These are phyloP conservation scores for Podiceps cristatus DNA, from an alignment of 2,113 vertebrate genomes.

Conservation along the genomic window DNA sequence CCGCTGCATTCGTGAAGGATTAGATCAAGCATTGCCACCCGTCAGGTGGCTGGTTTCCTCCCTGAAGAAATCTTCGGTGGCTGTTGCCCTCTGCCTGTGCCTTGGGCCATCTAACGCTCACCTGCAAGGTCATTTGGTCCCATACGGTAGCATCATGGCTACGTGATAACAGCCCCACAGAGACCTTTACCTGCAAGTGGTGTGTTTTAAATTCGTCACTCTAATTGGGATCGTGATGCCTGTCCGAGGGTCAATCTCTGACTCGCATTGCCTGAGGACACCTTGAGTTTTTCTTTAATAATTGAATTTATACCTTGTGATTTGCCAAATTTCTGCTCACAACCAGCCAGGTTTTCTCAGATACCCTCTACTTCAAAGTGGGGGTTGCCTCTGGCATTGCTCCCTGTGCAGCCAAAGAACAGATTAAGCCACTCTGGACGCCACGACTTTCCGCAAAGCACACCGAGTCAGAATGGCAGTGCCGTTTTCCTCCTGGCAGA, in stretches of 20 bases:
- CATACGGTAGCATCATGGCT: fast-evolving
- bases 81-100: not conserved
- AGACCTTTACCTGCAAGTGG: not conserved
- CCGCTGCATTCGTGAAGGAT: not conserved
- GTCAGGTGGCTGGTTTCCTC: not conserved
- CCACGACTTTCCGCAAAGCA: fast-evolving
- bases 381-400: not conserved
- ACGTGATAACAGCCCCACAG: not conserved
- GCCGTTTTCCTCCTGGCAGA: not conserved
- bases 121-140: not conserved
- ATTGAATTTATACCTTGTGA: not conserved
- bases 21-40: not conserved
- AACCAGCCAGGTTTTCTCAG: not conserved
- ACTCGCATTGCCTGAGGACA: not conserved
- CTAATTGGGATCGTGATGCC: not conserved
- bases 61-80: not conserved
- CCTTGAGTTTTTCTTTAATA: not conserved
- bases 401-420: not conserved
- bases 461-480: fast-evolving
- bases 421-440: not conserved
- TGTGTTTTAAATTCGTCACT: not conserved
- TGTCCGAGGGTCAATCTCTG: not conserved
- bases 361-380: not conserved
- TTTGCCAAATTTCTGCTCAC: not conserved
- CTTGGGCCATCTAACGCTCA: fast-evolving